phyloP scores from a whole-genome alignment of 1,140 invertebrate species.

The Drosophila bifasciata region DNA sequence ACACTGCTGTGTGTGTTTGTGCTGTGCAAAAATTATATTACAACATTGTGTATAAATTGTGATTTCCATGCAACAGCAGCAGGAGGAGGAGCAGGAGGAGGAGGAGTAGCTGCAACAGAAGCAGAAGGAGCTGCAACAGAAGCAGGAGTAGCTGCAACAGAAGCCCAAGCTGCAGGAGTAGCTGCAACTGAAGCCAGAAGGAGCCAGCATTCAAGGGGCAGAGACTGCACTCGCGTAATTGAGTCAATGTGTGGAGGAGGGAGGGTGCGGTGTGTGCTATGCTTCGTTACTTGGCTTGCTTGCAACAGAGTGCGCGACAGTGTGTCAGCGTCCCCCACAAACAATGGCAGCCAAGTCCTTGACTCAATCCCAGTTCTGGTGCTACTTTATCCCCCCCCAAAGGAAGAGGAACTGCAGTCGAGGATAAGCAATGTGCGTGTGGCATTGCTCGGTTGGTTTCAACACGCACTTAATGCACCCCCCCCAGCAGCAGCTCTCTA shows the following conservation, averaged over 20 bases:
- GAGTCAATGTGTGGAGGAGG: conserved; percentile 44
- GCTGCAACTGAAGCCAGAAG: conserved; percentile 15
- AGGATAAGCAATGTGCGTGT: conserved; percentile 67
- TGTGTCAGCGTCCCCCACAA: conserved; percentile 46
- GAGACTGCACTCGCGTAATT: conserved; percentile 23
- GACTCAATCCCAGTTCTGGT: not conserved
- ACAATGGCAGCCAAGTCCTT: not conserved
- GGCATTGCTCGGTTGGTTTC: conserved; percentile 64
- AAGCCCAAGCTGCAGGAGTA: conserved; percentile 55
- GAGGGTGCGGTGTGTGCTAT: conserved; percentile 42
- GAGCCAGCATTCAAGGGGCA: not conserved
- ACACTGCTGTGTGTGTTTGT: conserved; percentile 69
- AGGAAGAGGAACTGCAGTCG: conserved; percentile 9
- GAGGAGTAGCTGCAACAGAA: conserved; percentile 54
- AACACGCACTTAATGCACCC: conserved; percentile 71
- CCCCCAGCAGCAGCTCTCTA: conserved; percentile 27
- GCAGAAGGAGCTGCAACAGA: conserved; percentile 38
- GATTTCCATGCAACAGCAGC: conserved; percentile 63
- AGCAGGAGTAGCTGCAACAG: conserved; percentile 14
- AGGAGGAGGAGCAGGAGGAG: conserved; percentile 1
- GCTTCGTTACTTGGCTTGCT: conserved; percentile 60
- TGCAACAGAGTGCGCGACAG: conserved; percentile 43
- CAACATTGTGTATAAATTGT: conserved; percentile 81
- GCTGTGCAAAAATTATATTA: conserved; percentile 78
- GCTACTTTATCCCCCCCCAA: too few relatives aligned